A percentile compares a stretch with the other conserved stretches of the same genome.
Evolutionary conservation across 2,888 invertebrate species (phyloP).

Genomic region (Ethmia dodecea): DNA sequence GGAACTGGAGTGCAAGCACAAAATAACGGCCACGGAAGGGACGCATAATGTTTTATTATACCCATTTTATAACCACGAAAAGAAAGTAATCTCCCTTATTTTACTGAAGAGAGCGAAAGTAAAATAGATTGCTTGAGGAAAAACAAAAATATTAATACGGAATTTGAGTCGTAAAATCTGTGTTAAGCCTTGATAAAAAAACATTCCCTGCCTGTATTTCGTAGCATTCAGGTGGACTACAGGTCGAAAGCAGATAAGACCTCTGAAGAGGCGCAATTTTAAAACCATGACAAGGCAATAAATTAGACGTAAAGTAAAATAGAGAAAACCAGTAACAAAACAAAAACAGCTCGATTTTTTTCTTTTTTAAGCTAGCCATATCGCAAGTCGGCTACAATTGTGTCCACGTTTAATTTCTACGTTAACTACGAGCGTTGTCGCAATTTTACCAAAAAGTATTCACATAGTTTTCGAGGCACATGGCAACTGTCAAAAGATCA

Average conservation of each 20-base stretch:
- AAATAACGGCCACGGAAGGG: slow-evolving; percentile 38
- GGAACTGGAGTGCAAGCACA: slow-evolving; percentile 53
- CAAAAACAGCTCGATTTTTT: slow-evolving; percentile 3
- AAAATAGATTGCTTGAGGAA: slow-evolving; percentile 42
- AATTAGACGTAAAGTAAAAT: slow-evolving; percentile 6
- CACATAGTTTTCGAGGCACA: slow-evolving; percentile 36
- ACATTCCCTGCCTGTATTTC: slow-evolving; percentile 4
- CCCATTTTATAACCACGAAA: slow-evolving; percentile 60
- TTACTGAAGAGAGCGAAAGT: slow-evolving; percentile 48
- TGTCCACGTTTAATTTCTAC: slow-evolving; percentile 45
- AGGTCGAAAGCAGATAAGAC: slow-evolving; percentile 5
- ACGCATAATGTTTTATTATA: slow-evolving; percentile 67
- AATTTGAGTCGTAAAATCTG: slow-evolving; percentile 26
- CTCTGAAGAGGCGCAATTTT: slow-evolving; percentile 5
- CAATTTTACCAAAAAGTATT: slow-evolving; percentile 32
- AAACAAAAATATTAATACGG: slow-evolving; percentile 40
- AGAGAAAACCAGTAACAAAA: neutral
- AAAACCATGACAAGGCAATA: slow-evolving; percentile 6
- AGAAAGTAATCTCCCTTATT: slow-evolving; percentile 65
- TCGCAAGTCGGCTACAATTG: neutral
- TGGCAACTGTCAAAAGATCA: slow-evolving; percentile 58
- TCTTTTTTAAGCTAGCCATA: neutral
- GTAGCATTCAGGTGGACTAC: slow-evolving; percentile 6
- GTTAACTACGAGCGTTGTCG: no score
- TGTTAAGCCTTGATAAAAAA: slow-evolving; percentile 6